A percentile compares a stretch with the other conserved stretches of the same genome.
Conservation (phyloP, 2,113 vertebrate species). For the Oryzias woworae region DNA sequence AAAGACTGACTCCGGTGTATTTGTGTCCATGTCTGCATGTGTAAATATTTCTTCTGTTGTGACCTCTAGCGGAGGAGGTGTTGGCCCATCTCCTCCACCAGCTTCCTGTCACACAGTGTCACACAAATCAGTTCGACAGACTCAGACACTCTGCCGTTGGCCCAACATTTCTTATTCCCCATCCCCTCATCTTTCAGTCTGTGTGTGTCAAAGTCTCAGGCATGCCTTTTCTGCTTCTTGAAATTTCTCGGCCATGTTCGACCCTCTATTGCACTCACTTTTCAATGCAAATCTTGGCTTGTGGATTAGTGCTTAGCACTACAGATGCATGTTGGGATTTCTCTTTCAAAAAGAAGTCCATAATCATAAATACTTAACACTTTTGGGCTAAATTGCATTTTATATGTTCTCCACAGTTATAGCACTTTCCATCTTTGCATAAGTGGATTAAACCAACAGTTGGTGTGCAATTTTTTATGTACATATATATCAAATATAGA, state of each 20-base stretch:
- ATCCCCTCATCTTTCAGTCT: slow-evolving; percentile 44
- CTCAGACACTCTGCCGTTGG: slow-evolving; percentile 44
- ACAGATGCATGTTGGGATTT: background rate
- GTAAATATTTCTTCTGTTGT: slow-evolving; percentile 30
- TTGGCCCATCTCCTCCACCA: slow-evolving; percentile 39
- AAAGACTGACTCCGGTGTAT: background rate
- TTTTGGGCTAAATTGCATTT: background rate
- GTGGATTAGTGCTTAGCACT: background rate
- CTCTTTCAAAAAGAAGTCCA: background rate
- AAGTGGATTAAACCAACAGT: background rate
- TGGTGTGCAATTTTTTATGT: background rate
- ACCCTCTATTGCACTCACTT: slow-evolving; percentile 1
- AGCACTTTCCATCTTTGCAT: background rate
- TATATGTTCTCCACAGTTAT: background rate
- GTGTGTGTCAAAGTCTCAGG: slow-evolving; percentile 32
- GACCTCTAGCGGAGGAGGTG: slow-evolving; percentile 29
- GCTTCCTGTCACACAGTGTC: slow-evolving; percentile 54
- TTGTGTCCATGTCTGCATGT: slow-evolving; percentile 2
- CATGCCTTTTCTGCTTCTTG: slow-evolving; percentile 15
- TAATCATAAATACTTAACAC: background rate
- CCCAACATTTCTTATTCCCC: slow-evolving; percentile 41
- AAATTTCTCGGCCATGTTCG: slow-evolving; percentile 25
- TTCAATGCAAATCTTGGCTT: slow-evolving; percentile 14
- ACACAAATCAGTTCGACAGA: slow-evolving; percentile 60
- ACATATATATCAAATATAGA: slow-evolving; percentile 7